Conservation (phyloP, 2,797 vertebrate genomes). For the Hypotaenidia okinawae region DNA sequence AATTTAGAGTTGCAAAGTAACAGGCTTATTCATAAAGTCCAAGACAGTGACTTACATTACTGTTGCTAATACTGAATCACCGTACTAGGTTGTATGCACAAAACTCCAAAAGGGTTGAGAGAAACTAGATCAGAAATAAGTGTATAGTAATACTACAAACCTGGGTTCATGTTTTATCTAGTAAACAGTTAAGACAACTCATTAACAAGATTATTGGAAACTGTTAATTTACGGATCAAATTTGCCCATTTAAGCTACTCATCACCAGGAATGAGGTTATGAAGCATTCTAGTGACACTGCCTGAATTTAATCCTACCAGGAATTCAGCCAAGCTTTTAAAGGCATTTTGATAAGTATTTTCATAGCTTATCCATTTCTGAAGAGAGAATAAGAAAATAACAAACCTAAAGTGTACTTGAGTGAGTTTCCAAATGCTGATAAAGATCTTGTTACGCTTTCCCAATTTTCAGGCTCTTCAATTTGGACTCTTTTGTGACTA, state of each 20-base stretch:
- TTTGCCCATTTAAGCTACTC: background rate
- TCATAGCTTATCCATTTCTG: background rate
- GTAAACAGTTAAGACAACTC: background rate
- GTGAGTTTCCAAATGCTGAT: background rate
- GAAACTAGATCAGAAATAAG: background rate
- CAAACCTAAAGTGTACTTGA: background rate
- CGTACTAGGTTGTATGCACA: background rate
- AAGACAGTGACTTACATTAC: background rate
- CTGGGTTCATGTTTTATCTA: background rate
- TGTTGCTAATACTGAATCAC: background rate
- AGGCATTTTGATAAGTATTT: background rate
- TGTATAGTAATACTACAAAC: background rate
- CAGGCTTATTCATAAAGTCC: background rate
- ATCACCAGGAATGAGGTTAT: background rate
- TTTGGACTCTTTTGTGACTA: background rate
- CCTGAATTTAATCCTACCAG: background rate
- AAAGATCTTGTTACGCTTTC: slow-evolving; percentile 11
- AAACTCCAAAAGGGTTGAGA: background rate
- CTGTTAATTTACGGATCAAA: background rate
- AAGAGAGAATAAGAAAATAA: background rate
- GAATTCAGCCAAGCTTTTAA: background rate
- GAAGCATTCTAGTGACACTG: background rate
- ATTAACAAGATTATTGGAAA: background rate
- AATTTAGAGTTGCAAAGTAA: background rate
- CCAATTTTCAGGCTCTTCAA: slow-evolving; percentile 16